phyloP scores from a whole-genome alignment of 2,888 invertebrate species.

The Ernsta delagoae region DNA sequence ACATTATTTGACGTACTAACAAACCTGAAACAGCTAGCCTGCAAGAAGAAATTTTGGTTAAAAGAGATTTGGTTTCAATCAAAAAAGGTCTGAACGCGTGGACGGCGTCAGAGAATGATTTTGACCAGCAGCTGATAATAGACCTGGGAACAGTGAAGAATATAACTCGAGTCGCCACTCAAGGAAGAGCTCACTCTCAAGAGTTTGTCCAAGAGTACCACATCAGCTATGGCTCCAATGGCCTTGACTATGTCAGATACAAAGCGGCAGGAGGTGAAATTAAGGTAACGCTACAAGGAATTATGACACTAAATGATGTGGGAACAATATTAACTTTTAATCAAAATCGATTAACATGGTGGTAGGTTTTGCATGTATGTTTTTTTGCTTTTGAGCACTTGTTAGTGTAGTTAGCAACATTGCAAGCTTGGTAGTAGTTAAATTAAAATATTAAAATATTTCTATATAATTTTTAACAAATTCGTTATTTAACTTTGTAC shows the following conservation, averaged over 20 bases:
- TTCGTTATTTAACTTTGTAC: conserved; percentile 6
- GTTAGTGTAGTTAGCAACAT: conserved; percentile 5
- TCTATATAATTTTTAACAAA: too few species aligned
- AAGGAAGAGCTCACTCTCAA: conserved; percentile 94
- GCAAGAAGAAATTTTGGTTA: background rate
- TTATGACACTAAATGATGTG: conserved; percentile 8
- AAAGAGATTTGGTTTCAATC: conserved; percentile 19
- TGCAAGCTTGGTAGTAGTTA: conserved; percentile 17
- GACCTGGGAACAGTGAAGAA: conserved; percentile 95
- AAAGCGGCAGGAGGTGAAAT: conserved; percentile 95
- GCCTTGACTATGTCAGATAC: conserved; percentile 94
- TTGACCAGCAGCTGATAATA: conserved; percentile 95
- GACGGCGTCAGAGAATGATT: conserved; percentile 96
- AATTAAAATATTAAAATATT: too few species aligned
- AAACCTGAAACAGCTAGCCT: background rate
- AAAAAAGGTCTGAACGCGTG: conserved; percentile 93
- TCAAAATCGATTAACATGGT: conserved; percentile 2
- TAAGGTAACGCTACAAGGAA: conserved; percentile 87
- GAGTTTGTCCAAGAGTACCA: conserved; percentile 98
- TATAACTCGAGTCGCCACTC: conserved; percentile 94
- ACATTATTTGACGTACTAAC: conserved; percentile 3
- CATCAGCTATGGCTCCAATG: conserved; percentile 96
- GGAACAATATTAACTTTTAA: background rate
- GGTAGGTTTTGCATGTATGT: conserved; percentile 23
- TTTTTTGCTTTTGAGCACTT: conserved; percentile 41